phyloP scores from a whole-genome alignment of 1,140 invertebrate genomes.

The Orchesella cincta region DNA sequence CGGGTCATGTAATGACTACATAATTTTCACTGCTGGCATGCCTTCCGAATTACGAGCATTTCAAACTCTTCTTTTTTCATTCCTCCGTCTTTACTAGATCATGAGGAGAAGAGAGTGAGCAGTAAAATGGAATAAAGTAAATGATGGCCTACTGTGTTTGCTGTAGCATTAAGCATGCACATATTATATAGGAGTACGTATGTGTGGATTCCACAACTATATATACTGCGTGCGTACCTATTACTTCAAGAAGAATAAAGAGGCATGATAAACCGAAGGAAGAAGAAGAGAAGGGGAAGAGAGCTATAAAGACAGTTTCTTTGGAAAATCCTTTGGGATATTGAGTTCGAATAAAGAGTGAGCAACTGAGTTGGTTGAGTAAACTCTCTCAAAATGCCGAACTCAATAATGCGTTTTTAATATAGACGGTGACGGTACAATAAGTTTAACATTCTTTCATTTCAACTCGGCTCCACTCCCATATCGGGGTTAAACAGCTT shows the following conservation, averaged over 20 bases:
- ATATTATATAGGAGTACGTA: no score
- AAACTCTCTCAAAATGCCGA: constrained; percentile 9
- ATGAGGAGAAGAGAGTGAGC: background rate
- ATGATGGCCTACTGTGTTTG: no score
- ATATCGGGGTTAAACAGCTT: no score
- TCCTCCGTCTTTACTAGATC: background rate
- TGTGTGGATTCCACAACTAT: no score
- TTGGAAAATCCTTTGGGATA: constrained; percentile 17
- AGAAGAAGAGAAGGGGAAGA: background rate
- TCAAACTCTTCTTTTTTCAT: background rate
- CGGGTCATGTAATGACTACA: constrained; percentile 40
- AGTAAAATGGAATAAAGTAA: no score
- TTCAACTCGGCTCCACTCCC: no score
- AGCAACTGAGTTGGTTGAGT: background rate
- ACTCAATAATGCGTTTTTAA: no score
- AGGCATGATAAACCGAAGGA: background rate
- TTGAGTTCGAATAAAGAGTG: background rate
- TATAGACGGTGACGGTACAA: background rate
- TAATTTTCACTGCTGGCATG: constrained; percentile 38
- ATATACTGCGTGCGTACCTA: no score
- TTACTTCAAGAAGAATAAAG: background rate
- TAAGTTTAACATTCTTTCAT: background rate
- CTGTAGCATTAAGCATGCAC: no score
- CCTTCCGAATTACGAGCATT: constrained; percentile 27
- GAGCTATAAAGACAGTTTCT: background rate